phyloP scores from a whole-genome alignment of 2,888 invertebrate species.

The Eupelmus urozonus region DNA sequence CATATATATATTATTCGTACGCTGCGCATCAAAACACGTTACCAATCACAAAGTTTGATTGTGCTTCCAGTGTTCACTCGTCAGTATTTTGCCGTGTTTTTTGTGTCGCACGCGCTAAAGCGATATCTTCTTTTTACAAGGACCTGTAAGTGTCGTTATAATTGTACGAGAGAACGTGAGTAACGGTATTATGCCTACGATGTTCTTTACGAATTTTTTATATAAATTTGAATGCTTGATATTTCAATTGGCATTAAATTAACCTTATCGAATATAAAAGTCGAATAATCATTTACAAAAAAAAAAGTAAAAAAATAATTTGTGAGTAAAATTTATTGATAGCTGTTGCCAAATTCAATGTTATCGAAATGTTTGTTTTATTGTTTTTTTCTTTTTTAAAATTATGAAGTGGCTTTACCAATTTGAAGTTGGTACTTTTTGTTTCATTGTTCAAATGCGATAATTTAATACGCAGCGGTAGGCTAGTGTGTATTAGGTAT shows the following conservation, averaged over 20 bases:
- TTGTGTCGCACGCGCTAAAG: conserved; percentile 21
- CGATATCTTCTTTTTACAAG: neutral
- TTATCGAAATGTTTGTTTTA: conserved; percentile 40
- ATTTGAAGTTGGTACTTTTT: conserved; percentile 14
- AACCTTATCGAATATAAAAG: neutral
- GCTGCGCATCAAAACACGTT: conserved; percentile 40
- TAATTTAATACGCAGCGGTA: conserved; percentile 20
- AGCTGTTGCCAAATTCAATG: conserved; percentile 50
- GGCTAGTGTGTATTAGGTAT: conserved; percentile 24
- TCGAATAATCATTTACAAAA: conserved; percentile 11
- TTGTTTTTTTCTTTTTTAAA: conserved; percentile 44
- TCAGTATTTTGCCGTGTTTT: conserved; percentile 50
- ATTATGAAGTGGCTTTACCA: conserved; percentile 24
- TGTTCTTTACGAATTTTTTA: neutral
- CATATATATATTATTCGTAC: conserved; percentile 28
- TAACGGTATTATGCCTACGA: neutral
- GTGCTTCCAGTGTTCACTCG: conserved; percentile 56
- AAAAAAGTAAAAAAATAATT: conserved; percentile 10
- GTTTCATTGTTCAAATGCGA: conserved; percentile 20
- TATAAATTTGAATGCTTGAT: neutral
- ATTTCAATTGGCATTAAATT: neutral
- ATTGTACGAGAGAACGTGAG: conserved; percentile 1
- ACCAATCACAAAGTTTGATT: conserved; percentile 45
- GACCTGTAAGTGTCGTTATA: conserved; percentile 9
- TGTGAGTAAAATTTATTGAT: conserved; percentile 28